Conservation (phyloP, 1,140 invertebrate species). For the Heliothis virescens region DNA sequence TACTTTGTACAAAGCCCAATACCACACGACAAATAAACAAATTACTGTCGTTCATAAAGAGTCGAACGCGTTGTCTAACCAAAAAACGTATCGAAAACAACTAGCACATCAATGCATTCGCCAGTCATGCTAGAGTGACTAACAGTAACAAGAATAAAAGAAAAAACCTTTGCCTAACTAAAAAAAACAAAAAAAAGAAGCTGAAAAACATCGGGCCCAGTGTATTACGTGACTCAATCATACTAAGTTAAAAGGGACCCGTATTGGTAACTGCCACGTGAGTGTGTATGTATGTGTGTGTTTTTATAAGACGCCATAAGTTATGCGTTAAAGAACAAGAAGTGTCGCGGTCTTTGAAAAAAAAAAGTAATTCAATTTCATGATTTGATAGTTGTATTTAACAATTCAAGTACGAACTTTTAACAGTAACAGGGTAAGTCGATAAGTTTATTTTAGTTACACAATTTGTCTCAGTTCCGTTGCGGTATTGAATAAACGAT, state of each 20-base stretch:
- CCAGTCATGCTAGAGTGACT: constrained; percentile 66
- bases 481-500: background rate
- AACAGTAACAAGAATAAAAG: constrained; percentile 63
- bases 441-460: background rate
- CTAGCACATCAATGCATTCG: constrained; percentile 48
- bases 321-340: background rate
- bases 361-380: background rate
- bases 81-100: constrained; percentile 46
- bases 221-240: constrained; percentile 68
- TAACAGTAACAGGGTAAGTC: too few species aligned
- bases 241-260: constrained; percentile 63
- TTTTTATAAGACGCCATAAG: constrained; percentile 34
- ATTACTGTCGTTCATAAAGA: background rate
- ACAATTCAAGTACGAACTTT: too few species aligned
- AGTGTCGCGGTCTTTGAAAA: background rate
- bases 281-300: constrained; percentile 50
- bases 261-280: constrained; percentile 67
- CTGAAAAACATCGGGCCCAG: constrained; percentile 55
- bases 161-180: constrained; percentile 61
- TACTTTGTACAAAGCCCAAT: constrained; percentile 25
- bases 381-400: too few species aligned
- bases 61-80: constrained; percentile 19
- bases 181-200: constrained; percentile 55
- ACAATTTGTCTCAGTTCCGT: background rate
- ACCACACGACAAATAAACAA: constrained; percentile 7